Evolutionary conservation across 2,888 invertebrate species (phyloP).

Genomic region (Chymomyza procnemis): DNA sequence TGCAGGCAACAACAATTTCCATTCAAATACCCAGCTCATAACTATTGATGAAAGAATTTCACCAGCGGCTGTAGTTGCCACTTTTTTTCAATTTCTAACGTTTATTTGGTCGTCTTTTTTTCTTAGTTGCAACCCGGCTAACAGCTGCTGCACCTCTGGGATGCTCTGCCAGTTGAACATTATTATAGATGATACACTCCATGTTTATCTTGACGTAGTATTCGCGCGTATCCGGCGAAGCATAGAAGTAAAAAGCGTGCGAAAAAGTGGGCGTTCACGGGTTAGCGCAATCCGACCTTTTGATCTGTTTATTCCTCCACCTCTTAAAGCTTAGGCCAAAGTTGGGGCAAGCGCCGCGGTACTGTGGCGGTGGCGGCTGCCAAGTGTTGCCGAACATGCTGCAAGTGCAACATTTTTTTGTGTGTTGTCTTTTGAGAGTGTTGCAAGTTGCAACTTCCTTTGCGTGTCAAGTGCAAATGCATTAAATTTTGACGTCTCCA

Average conservation of each 20-base stretch:
- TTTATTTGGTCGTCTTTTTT: no score
- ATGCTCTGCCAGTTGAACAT: conserved; percentile 23
- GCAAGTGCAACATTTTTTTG: conserved; percentile 3
- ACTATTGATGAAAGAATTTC: conserved; percentile 65
- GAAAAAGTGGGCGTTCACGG: conserved; percentile 70
- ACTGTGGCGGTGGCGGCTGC: background rate
- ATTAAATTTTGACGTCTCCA: conserved; percentile 65
- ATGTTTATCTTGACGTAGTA: conserved; percentile 53
- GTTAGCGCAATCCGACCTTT: conserved; percentile 73
- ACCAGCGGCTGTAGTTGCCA: conserved; percentile 52
- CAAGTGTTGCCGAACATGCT: conserved; percentile 26
- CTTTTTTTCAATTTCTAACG: conserved; percentile 6
- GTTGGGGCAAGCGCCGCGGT: conserved; percentile 22
- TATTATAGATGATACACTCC: conserved; percentile 53
- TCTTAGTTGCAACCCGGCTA: background rate
- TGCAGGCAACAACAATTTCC: background rate
- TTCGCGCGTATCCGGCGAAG: conserved; percentile 56
- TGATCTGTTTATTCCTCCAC: conserved; percentile 64
- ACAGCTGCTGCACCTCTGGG: background rate
- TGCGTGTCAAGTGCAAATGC: conserved; percentile 71
- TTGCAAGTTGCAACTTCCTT: conserved; percentile 64
- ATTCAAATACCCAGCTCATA: background rate
- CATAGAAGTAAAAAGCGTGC: conserved; percentile 55
- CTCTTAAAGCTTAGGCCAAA: background rate
- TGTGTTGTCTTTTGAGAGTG: conserved; percentile 15